Percentiles rank a stretch among this genome's conserved stretches.
These are phyloP conservation scores for Marmota flaviventris DNA, from an alignment of 2,113 vertebrate genomes.

Conservation along the genomic window DNA sequence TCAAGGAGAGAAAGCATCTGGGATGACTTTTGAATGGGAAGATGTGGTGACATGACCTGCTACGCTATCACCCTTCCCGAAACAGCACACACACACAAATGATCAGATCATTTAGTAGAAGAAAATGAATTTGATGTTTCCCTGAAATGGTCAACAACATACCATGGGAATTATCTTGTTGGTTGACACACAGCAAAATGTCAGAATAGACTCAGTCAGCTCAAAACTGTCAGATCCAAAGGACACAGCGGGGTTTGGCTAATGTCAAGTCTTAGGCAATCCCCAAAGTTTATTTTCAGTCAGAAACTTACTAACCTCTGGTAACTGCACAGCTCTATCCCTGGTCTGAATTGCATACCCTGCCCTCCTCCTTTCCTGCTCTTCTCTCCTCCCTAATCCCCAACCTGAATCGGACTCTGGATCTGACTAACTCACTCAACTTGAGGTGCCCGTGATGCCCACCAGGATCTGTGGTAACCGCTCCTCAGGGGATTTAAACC, in stretches of 20 bases:
- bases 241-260: background rate
- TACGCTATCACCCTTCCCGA: background rate
- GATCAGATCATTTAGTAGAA: background rate
- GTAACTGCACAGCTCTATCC: background rate
- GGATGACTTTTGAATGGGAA: background rate
- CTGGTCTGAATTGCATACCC: background rate
- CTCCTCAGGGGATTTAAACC: background rate
- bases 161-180: background rate
- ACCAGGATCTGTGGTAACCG: background rate
- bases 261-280: background rate
- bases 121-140: background rate
- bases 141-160: background rate
- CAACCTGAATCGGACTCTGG: background rate
- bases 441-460: background rate
- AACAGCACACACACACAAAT: background rate
- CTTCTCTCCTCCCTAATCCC: background rate
- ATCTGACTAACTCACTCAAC: background rate
- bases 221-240: background rate
- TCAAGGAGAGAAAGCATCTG: background rate
- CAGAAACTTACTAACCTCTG: background rate
- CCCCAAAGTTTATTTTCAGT: conserved; percentile 2
- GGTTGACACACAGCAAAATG: background rate
- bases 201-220: background rate
- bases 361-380: background rate
- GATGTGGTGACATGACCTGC: background rate